Evolutionary conservation across 2,888 invertebrate species (phyloP).

Genomic region (Drosophila borealis): DNA sequence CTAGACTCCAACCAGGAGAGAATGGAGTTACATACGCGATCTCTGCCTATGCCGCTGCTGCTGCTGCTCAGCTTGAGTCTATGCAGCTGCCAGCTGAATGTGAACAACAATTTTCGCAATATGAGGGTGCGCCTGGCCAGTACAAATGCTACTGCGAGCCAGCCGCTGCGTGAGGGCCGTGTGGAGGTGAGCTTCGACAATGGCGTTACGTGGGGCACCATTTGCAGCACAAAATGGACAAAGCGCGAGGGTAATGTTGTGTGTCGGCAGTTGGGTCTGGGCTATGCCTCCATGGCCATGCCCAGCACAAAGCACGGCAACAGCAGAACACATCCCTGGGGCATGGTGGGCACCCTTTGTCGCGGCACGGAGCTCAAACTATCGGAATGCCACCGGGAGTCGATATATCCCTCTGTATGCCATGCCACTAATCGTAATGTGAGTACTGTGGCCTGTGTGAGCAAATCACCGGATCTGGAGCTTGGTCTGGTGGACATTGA

Average conservation of each 20-base stretch:
- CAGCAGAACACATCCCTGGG: conserved; percentile 65
- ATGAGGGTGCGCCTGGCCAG: conserved; percentile 73
- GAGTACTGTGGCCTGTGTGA: conserved; percentile 74
- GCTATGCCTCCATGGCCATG: conserved; percentile 71
- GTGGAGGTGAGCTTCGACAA: conserved; percentile 78
- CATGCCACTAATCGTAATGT: conserved; percentile 67
- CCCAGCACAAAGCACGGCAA: conserved; percentile 69
- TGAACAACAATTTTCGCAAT: conserved; percentile 60
- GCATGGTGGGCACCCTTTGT: conserved; percentile 76
- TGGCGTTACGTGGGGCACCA: conserved; percentile 76
- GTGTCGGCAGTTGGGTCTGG: conserved; percentile 74
- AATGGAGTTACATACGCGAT: conserved; percentile 37
- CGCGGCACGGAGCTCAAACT: conserved; percentile 72
- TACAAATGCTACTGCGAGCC: not conserved
- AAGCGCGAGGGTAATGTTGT: conserved; percentile 80
- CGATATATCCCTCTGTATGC: conserved; percentile 64
- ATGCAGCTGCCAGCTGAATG: conserved; percentile 28
- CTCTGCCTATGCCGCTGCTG: conserved; percentile 17
- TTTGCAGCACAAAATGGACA: conserved; percentile 77
- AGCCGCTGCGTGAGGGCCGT: conserved; percentile 67
- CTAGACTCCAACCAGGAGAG: conserved; percentile 11
- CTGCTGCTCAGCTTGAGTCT: conserved; percentile 20
- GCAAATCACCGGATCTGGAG: conserved; percentile 67
- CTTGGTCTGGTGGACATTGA: conserved; percentile 74
- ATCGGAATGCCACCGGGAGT: conserved; percentile 72